phyloP scores from a whole-genome alignment of 2,888 invertebrate genomes.

The Sarcophaga variegata region DNA sequence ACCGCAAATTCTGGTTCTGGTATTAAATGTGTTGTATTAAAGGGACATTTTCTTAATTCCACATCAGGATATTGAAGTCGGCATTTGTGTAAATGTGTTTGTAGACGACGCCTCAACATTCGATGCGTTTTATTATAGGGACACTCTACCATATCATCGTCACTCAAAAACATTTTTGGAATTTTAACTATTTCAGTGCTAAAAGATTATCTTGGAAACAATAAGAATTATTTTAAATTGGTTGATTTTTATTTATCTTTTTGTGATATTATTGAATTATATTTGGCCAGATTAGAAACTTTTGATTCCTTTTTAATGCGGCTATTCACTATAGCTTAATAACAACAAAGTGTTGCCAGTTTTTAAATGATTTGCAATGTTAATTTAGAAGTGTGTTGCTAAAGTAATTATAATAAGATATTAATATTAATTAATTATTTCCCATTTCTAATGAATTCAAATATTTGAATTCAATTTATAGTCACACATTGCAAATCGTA shows the following conservation, averaged over 20 bases:
- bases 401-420: too few relatives aligned
- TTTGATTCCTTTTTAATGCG: too few relatives aligned
- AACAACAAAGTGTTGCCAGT: background rate
- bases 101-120: slow-evolving; percentile 83
- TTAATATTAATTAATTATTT: too few relatives aligned
- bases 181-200: background rate
- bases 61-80: slow-evolving; percentile 82
- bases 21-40: slow-evolving; percentile 83
- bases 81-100: slow-evolving; percentile 84
- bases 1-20: slow-evolving; percentile 82
- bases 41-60: slow-evolving; percentile 83
- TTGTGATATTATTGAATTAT: background rate
- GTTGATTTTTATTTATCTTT: background rate
- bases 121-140: slow-evolving; percentile 84
- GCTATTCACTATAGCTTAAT: background rate
- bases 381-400: too few relatives aligned
- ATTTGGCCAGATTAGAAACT: too few relatives aligned
- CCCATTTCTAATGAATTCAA: too few relatives aligned
- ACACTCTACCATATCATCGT: slow-evolving; percentile 82
- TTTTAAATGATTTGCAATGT: background rate
- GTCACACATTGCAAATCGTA: too few relatives aligned
- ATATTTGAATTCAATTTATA: too few relatives aligned
- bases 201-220: slow-evolving; percentile 30
- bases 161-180: slow-evolving; percentile 53
- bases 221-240: background rate